Evolutionary conservation across 2,113 vertebrate species (phyloP).

Genomic region (Dicerorhinus sumatrensis): DNA sequence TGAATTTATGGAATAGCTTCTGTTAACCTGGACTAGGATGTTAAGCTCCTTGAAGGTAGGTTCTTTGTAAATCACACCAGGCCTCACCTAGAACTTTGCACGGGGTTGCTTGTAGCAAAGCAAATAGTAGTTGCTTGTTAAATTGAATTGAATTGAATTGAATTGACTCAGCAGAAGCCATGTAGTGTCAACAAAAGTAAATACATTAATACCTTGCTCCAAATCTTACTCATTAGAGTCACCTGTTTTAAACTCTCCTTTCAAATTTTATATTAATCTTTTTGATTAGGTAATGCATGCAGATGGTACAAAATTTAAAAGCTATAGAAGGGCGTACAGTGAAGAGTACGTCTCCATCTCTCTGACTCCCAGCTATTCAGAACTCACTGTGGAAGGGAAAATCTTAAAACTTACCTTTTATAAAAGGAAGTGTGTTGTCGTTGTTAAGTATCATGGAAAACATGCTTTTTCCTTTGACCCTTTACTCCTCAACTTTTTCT

Average conservation of each 20-base stretch:
- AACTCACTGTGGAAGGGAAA: neutral
- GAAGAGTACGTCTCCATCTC: neutral
- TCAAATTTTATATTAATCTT: neutral
- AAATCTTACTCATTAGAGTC: neutral
- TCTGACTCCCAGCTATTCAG: neutral
- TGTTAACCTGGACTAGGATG: neutral
- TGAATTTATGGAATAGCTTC: neutral
- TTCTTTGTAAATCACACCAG: neutral
- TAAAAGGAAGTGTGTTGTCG: neutral
- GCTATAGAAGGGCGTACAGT: neutral
- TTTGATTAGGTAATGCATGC: neutral
- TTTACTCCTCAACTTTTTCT: neutral
- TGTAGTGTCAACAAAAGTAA: constrained; percentile 3
- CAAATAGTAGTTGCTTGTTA: neutral
- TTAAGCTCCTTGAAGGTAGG: neutral
- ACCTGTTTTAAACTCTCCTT: constrained; percentile 18
- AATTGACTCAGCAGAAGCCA: neutral
- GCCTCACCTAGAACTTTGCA: neutral
- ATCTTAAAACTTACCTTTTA: neutral
- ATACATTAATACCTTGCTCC: neutral
- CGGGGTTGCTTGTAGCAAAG: no score
- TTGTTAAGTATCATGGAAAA: neutral
- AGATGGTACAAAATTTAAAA: neutral
- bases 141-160: neutral
- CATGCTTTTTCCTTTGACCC: neutral